Evolutionary conservation across 2,113 vertebrate genomes (phyloP), one percentile per base, ranked within the genome.

Genomic region (Eptatretus burgeri): DNA sequence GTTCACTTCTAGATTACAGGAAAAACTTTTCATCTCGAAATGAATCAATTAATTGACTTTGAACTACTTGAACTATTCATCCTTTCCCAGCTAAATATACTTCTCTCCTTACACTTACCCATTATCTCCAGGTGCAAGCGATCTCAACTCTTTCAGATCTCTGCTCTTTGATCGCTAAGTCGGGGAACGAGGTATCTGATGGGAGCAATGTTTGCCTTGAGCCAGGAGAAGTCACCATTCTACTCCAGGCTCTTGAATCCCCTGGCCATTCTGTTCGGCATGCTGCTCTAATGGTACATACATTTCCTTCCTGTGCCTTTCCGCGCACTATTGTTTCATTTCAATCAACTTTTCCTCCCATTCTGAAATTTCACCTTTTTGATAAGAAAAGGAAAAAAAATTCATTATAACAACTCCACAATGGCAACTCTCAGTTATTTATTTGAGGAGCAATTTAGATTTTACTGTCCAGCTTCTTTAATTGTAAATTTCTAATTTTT

Each of bases 201-300:
- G 27, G 7, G 27, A 41, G 7, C 3, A 41, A 41, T 7, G 27
- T 41, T 41, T 83, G 88, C 0, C 89, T 89, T 0, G 87, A 94
- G 65, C 91, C 88, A 72, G 74, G 76, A 18, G 91, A 95, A 72
- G 79, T 94, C 0, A 80, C 91, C 0, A 89, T 93, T 52, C 74
- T 98, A 5, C 81, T 94, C 51, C 71, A 74, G 13, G 82, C 80
- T 52, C 74, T 96, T 68, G 82, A 82, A 7, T 82, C 87, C 1
- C 76, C 89, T 0, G 91, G 85, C 74, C 82, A 83, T 74, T 81
- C 78, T 1, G 87, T 98, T 63, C 75, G 91, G 17, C 89, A 96
- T 62, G 80, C 87, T 3, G 80, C 81, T 2, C 27, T 41, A 41
- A 41, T 41, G 27, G 27, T 41, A 41, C 27, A 41, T 5, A 41